Percentiles rank a stretch among this genome's conserved stretches.
Evolutionary conservation across 2,797 vertebrate species (phyloP).

Genomic region (Chaunax sp.): DNA sequence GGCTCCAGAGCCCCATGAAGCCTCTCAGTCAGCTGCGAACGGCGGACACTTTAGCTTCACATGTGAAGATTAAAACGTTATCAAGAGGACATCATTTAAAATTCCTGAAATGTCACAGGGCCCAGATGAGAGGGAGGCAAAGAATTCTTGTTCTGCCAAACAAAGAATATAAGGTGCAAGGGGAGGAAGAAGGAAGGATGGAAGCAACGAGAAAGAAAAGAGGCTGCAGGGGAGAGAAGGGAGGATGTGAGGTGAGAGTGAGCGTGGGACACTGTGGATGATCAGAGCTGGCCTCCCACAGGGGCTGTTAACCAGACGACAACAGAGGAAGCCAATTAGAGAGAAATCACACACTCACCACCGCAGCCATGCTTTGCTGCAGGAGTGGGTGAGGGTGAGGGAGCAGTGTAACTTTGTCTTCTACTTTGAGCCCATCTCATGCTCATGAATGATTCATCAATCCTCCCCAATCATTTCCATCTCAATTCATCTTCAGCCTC

Average conservation of each 20-base stretch:
- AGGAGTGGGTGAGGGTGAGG: slow-evolving; percentile 19
- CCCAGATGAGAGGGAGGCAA: background rate
- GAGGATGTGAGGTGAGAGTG: slow-evolving; percentile 13
- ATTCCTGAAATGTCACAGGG: background rate
- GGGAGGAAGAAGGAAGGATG: background rate
- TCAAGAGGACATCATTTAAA: background rate
- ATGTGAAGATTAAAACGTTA: no score
- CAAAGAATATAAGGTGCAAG: background rate
- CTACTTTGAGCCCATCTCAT: slow-evolving; percentile 43
- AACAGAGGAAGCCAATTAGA: slow-evolving; percentile 50
- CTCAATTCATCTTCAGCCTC: slow-evolving; percentile 55
- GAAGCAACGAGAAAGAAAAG: background rate
- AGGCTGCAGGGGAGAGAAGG: background rate
- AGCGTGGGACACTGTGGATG: slow-evolving; percentile 18
- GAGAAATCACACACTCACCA: slow-evolving; percentile 53
- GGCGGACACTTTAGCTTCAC: background rate
- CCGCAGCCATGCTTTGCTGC: slow-evolving; percentile 18
- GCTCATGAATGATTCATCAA: slow-evolving; percentile 70
- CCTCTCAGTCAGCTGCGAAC: background rate
- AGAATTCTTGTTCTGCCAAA: background rate
- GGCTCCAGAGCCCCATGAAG: no score
- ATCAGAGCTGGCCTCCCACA: slow-evolving; percentile 46
- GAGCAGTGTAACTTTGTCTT: slow-evolving; percentile 43
- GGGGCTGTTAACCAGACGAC: slow-evolving; percentile 55
- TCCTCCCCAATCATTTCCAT: slow-evolving; percentile 61